phyloP scores from a whole-genome alignment of 53 echinoderm and acorn worm species.

The Antedon mediterranea region DNA sequence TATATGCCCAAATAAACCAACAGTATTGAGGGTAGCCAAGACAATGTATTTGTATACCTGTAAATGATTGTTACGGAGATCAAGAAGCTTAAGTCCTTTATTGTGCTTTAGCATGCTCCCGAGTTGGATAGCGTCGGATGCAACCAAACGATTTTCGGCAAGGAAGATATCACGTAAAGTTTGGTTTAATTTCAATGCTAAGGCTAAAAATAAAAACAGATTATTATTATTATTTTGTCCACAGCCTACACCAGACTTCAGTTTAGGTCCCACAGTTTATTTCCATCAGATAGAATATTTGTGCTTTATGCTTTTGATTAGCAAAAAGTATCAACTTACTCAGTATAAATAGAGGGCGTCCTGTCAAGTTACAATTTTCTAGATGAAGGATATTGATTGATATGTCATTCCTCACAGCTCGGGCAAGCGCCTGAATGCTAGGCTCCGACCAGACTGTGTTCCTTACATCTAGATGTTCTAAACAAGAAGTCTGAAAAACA shows the following conservation, averaged over 20 bases:
- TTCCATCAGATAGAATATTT: no score
- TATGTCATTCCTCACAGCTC: slow-evolving; percentile 70
- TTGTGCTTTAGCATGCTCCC: slow-evolving; percentile 96
- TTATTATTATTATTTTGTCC: not conserved
- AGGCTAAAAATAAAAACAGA: slow-evolving; percentile 26
- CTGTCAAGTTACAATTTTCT: slow-evolving; percentile 89
- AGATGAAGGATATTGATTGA: slow-evolving; percentile 62
- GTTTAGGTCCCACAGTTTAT: no score
- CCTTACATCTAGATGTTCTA: slow-evolving; percentile 72
- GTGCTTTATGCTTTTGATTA: no score
- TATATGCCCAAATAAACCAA: no score
- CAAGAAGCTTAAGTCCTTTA: slow-evolving; percentile 73
- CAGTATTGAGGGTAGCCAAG: no score
- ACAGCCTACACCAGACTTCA: no score
- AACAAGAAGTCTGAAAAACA: slow-evolving; percentile 44
- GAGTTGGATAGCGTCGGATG: slow-evolving; percentile 94
- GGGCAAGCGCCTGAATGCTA: slow-evolving; percentile 78
- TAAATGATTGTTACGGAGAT: slow-evolving; percentile 89
- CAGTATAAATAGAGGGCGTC: slow-evolving; percentile 80
- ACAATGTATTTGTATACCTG: slow-evolving; percentile 64
- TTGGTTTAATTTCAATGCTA: slow-evolving; percentile 67
- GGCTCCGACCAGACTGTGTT: slow-evolving; percentile 89
- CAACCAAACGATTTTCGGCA: slow-evolving; percentile 90
- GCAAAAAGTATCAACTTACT: no score
- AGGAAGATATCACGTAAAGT: slow-evolving; percentile 74